These are phyloP conservation scores for Chrysoperla carnea DNA, from an alignment of 1,140 invertebrate species.

Conservation along the genomic window DNA sequence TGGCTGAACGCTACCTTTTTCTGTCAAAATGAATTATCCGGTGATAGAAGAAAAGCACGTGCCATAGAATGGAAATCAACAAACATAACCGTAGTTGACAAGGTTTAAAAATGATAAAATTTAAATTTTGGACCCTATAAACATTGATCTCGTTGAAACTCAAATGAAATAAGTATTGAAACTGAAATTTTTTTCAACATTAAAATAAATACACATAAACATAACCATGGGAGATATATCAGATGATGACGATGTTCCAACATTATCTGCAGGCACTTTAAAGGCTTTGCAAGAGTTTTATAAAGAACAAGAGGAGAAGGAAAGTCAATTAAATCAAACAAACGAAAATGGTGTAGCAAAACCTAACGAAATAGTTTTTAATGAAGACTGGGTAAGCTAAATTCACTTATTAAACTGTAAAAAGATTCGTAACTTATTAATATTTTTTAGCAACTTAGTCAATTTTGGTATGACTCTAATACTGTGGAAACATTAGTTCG, in stretches of 20 bases:
- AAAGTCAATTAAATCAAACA: conserved; percentile 23
- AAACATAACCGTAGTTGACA: too few relatives aligned
- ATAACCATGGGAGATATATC: neutral
- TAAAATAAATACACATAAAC: too few relatives aligned
- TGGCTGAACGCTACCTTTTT: too few relatives aligned
- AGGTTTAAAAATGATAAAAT: too few relatives aligned
- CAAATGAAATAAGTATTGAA: too few relatives aligned
- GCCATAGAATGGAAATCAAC: too few relatives aligned
- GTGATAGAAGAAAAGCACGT: too few relatives aligned
- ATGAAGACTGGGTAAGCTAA: conserved; percentile 69
- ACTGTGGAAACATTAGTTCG: conserved; percentile 52
- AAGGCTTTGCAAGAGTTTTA: conserved; percentile 70
- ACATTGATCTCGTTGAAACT: too few relatives aligned
- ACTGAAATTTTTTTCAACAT: too few relatives aligned
- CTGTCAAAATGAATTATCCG: too few relatives aligned
- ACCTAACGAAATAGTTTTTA: conserved; percentile 34
- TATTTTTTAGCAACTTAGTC: conserved; percentile 74
- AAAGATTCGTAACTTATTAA: conserved; percentile 3
- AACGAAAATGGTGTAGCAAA: conserved; percentile 23
- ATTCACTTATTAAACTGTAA: neutral
- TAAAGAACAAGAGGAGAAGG: conserved; percentile 43
- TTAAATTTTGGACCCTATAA: too few relatives aligned
- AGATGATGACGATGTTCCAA: conserved; percentile 37
- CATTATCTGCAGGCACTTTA: conserved; percentile 53
- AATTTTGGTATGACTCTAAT: conserved; percentile 85